phyloP scores from a whole-genome alignment of 2,888 invertebrate genomes.

The Rhingia rostrata region DNA sequence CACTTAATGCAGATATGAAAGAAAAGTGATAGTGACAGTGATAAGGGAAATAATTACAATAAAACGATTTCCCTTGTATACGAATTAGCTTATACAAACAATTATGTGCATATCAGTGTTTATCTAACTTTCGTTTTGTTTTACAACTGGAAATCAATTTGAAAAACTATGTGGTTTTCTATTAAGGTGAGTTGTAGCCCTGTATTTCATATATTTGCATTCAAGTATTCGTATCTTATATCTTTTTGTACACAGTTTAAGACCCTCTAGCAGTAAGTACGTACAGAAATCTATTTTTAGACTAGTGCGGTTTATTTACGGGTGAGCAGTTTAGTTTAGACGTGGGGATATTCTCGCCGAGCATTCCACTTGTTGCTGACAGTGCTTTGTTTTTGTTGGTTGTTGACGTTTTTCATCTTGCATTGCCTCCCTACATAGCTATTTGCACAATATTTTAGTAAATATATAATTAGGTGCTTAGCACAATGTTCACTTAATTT shows the following conservation, averaged over 20 bases:
- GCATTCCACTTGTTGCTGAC: constrained; percentile 21
- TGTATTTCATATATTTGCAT: neutral
- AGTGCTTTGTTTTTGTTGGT: neutral
- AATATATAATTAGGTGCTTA: constrained; percentile 21
- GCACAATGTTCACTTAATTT: constrained; percentile 7
- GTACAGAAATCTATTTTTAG: constrained; percentile 54
- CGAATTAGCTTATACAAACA: constrained; percentile 21
- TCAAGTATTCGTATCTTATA: neutral
- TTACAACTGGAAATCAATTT: constrained; percentile 21
- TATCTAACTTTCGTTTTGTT: constrained; percentile 41
- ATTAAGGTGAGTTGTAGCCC: constrained; percentile 46
- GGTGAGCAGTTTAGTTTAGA: neutral
- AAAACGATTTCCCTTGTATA: constrained; percentile 21
- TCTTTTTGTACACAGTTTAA: constrained; percentile 9
- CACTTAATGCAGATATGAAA: constrained; percentile 30
- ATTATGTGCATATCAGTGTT: constrained; percentile 26
- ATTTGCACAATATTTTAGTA: constrained; percentile 10
- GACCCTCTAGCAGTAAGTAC: neutral
- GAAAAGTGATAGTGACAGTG: constrained; percentile 42
- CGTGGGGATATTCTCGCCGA: neutral
- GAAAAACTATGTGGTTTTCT: constrained; percentile 47
- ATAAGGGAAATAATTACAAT: constrained; percentile 37
- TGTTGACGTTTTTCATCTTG: constrained; percentile 11
- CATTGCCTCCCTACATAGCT: neutral
- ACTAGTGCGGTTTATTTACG: constrained; percentile 5